Conservation (phyloP, 2,888 invertebrate species). For the Smittia aterrima region DNA sequence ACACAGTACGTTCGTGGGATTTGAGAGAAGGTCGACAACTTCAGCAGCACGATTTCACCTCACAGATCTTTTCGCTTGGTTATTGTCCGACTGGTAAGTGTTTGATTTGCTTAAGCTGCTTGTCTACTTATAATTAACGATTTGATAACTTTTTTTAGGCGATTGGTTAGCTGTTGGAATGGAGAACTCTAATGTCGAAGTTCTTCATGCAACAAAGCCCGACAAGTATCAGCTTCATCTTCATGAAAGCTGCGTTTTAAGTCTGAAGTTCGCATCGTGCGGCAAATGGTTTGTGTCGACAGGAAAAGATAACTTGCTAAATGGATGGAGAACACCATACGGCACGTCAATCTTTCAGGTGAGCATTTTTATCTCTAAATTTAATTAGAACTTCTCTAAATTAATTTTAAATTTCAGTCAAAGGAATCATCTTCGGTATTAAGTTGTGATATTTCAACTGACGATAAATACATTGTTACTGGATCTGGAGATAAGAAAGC, state of each 20-base stretch:
- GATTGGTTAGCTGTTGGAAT: conserved; percentile 98
- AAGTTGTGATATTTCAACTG: conserved; percentile 96
- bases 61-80: conserved; percentile 80
- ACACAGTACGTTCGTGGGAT: conserved; percentile 96
- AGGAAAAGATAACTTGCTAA: conserved; percentile 96
- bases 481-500: conserved; percentile 98
- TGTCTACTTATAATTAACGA: no score
- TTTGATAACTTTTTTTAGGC: conserved; percentile 58
- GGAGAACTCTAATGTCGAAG: conserved; percentile 97
- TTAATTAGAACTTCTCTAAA: background rate
- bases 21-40: conserved; percentile 87
- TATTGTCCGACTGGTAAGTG: conserved; percentile 85
- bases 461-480: conserved; percentile 97
- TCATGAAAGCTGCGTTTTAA: conserved; percentile 95
- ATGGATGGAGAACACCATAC: conserved; percentile 97
- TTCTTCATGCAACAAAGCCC: conserved; percentile 82
- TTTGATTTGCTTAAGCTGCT: no score
- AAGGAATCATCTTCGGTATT: conserved; percentile 97
- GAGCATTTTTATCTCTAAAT: no score
- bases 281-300: conserved; percentile 99
- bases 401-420: conserved; percentile 61
- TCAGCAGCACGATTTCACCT: conserved; percentile 93
- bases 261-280: conserved; percentile 89
- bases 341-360: conserved; percentile 99
- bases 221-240: conserved; percentile 95